Evolutionary conservation across 1,140 invertebrate genomes (phyloP).

Genomic region (Anastrepha ludens): DNA sequence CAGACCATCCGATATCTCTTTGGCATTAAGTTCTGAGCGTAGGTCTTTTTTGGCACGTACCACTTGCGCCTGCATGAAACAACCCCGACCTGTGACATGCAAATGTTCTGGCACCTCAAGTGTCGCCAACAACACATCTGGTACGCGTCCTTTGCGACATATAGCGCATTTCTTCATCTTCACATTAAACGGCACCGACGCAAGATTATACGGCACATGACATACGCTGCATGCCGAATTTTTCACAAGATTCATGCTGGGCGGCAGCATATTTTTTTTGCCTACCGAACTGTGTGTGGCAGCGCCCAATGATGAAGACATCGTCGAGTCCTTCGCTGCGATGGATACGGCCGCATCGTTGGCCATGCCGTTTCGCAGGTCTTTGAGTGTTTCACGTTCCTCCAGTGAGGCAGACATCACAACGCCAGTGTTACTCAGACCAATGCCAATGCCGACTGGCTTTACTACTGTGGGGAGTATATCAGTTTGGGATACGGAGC

Average conservation of each 20-base stretch:
- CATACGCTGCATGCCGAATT: conserved; percentile 77
- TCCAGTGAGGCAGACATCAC: conserved; percentile 68
- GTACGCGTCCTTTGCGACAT: conserved; percentile 88
- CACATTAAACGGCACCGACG: conserved; percentile 81
- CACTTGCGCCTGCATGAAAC: conserved; percentile 86
- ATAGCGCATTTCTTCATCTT: conserved; percentile 79
- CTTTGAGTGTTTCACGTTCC: conserved; percentile 62
- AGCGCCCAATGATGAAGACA: conserved; percentile 48
- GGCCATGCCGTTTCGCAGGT: conserved; percentile 30
- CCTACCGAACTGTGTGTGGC: conserved; percentile 55
- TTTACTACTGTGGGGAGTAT: conserved; percentile 59
- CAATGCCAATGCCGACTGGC: conserved; percentile 21
- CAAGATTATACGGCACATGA: conserved; percentile 87
- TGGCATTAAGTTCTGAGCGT: conserved; percentile 90
- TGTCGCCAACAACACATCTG: conserved; percentile 92
- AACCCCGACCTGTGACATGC: conserved; percentile 82
- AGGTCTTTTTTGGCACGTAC: conserved; percentile 86
- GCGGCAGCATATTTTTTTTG: conserved; percentile 64
- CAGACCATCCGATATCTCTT: conserved; percentile 93
- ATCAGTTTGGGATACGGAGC: conserved; percentile 70
- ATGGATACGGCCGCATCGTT: conserved; percentile 4
- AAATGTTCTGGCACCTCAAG: conserved; percentile 88
- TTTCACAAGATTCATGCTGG: conserved; percentile 61
- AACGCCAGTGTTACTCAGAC: conserved; percentile 54
- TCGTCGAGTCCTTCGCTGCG: conserved; percentile 20